phyloP scores from a whole-genome alignment of 2,888 invertebrate species.

The Noctua janthe region DNA sequence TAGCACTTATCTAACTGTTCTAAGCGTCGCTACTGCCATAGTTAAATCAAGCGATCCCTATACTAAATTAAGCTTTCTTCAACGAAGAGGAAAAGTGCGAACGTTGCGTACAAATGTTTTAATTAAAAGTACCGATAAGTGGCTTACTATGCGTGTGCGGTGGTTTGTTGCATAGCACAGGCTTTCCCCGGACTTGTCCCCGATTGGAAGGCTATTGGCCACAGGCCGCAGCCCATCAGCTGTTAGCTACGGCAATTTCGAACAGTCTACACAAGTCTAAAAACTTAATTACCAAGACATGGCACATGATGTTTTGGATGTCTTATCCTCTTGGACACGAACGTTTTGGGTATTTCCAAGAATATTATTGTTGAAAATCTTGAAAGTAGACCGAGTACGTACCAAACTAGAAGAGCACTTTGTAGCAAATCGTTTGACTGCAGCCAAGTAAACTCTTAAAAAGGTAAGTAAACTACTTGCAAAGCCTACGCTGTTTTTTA shows the following conservation, averaged over 20 bases:
- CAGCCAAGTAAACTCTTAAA: constrained; percentile 2
- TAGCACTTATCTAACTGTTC: background rate
- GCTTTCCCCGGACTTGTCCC: constrained; percentile 57
- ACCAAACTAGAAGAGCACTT: background rate
- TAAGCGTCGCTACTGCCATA: background rate
- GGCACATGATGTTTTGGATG: background rate
- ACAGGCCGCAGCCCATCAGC: constrained; percentile 31
- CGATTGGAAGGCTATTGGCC: background rate
- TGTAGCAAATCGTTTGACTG: background rate
- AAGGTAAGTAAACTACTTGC: background rate
- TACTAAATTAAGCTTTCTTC: constrained; percentile 31
- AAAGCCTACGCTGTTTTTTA: constrained; percentile 19
- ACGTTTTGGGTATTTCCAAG: background rate
- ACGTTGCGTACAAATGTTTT: constrained; percentile 49
- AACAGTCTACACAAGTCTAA: background rate
- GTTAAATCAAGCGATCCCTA: constrained; percentile 16
- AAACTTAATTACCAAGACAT: background rate
- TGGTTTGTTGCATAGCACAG: constrained; percentile 23
- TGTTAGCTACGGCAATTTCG: constrained; percentile 14
- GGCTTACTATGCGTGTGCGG: constrained; percentile 42
- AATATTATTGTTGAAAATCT: background rate
- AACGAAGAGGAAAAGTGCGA: constrained; percentile 39
- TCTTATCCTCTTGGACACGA: too few relatives aligned
- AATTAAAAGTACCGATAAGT: constrained; percentile 62
- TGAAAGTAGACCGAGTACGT: background rate